Evolutionary conservation across 2,797 vertebrate species (phyloP), one percentile per base, ranked within the genome.

Genomic region (Sternarchorhynchus goeldii): DNA sequence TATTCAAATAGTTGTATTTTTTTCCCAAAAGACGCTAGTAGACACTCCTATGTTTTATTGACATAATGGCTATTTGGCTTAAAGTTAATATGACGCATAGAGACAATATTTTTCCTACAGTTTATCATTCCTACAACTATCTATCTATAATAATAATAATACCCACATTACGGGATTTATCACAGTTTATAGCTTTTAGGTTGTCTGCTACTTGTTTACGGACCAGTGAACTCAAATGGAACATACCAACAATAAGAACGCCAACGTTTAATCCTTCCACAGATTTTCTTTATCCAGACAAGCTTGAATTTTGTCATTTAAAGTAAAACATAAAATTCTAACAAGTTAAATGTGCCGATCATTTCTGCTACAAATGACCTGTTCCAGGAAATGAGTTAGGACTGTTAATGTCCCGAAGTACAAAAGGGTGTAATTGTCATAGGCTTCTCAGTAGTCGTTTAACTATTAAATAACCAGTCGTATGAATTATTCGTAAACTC

Each of bases 261-360:
- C 53, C 29, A 59, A 16, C 34, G 53, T 45, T 66, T 7, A 58
- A 31, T 32, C 72, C 20, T 58, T 17, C 32, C 25, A 25, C 29
- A 25, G 12, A 36, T 39, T 32, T 57, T 34, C 32, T 67, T 58
- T 53, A 50, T 36, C 25, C 25, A n/a, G 63, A 58, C 32, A 65
- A 20, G 12, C 25, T 20, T 78, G 59, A 56, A 32, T 56, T 20
- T 72, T 64, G 45, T 41, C 45, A 14, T 50, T 50, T 12, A 50
- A 50, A 50, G 10, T 50, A 50, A 50, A 50, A 50, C 45, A 50
- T 14, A 12, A 10, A 45, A 78, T 57, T 17, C 17, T 67, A 21
- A 50, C 18, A 25, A 20, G 12, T 75, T 79, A 69, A 64, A 74
- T 4, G 21, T 66, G 32, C 21, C 67, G 70, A 4, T 55, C 78